Base-by-base conservation (phyloP, 2,113 vertebrate species). In the Cynopterus brachyotis region DNA sequence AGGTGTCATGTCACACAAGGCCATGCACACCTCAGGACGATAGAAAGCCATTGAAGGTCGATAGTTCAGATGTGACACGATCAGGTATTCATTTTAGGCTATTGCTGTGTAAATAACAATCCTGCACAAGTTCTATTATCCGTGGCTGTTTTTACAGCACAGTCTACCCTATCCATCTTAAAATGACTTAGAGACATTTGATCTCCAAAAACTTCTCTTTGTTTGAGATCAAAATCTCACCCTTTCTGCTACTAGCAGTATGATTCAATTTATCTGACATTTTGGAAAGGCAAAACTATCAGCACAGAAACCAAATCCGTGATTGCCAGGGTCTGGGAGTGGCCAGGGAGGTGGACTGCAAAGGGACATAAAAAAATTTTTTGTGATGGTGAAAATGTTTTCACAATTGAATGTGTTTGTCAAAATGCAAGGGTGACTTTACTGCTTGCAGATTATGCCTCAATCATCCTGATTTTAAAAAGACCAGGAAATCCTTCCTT, bases 211-310 rank as follows among this genome's bases (percentile, higher is more conserved):
- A n/a, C 35, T 55, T 70, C 32, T 67, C 57, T 66, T 93, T 37
- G 53, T 67, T 79, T 84, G 84, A 95, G 69, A 79, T 96, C 45
- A 83, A 73, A 67, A 72, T 72, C 70, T 64, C 35, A 47, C 32
- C 72, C 53, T 82, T 92, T 20, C 22, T 86, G 26, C 55, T 32
- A 4, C 40, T 19, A 3, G 45, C 40, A 55, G 1, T 30, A 15
- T 42, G 81, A 60, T 70, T 87, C 35, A 15, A 60, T 37, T 70
- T 75, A 47, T 30, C 30, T 75, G 82, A 59, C 66, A 62, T 60
- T 89, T 32, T n/a, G 47, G 60, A 78, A 86, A 88, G 26, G 7
- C 28, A 88, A 69, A 94, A 59, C 24, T 35, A 40, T 6, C 72
- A 60, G 16, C 30, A 85, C 9, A 73, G 53, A 93, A 67, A 79